These are phyloP conservation scores for Chorisops tibialis DNA, from an alignment of 2,888 invertebrate species.

Conservation along the genomic window DNA sequence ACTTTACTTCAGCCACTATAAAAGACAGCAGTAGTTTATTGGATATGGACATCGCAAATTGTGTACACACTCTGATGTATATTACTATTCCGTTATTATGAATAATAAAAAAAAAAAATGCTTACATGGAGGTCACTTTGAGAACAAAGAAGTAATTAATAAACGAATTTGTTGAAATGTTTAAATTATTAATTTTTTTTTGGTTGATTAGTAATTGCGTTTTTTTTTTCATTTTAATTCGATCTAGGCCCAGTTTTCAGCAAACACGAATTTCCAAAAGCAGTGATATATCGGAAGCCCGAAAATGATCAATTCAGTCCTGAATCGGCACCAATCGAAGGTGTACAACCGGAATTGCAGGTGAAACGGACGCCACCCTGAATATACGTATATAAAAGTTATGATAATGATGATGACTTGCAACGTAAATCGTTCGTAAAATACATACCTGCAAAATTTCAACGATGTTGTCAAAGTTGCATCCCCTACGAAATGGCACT, in stretches of 20 bases:
- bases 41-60: no score
- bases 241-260: not conserved
- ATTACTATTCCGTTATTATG: conserved; percentile 33
- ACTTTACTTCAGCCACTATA: no score
- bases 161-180: conserved; percentile 11
- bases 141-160: conserved; percentile 34
- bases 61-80: conserved; percentile 18
- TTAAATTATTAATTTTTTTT: not conserved
- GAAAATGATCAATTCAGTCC: conserved; percentile 41
- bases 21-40: no score
- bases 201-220: not conserved
- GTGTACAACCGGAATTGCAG: conserved; percentile 57
- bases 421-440: no score
- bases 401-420: no score
- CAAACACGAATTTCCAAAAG: conserved; percentile 31
- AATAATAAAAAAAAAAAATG: conserved; percentile 6
- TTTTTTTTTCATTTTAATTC: no score
- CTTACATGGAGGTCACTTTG: conserved; percentile 5
- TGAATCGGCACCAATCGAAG: conserved; percentile 50
- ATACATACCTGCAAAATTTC: no score
- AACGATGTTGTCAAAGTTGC: no score
- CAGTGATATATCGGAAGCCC: conserved; percentile 36
- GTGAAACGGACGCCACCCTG: no score
- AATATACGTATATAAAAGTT: no score
- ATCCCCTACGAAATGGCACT: no score